Conservation (phyloP, 2,113 vertebrate genomes). For the Acrocephalus kingi region DNA sequence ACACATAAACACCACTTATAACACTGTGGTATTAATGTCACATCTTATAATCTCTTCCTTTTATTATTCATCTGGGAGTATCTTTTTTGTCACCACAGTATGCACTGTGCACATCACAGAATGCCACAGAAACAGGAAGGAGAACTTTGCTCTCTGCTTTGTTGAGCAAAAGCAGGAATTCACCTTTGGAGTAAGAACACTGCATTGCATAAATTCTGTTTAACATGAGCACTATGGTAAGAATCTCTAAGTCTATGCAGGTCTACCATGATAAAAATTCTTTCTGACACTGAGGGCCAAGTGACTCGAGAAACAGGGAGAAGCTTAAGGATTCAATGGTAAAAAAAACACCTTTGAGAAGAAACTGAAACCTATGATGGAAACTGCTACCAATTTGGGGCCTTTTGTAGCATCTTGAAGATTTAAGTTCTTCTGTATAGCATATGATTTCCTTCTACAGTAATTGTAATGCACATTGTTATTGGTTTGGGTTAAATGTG, state of each 20-base stretch:
- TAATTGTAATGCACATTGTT: background rate
- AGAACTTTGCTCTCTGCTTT: background rate
- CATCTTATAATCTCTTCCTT: background rate
- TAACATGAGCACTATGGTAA: background rate
- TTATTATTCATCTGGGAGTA: background rate
- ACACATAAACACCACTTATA: background rate
- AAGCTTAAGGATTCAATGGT: background rate
- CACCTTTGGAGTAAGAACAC: background rate
- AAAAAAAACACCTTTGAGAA: background rate
- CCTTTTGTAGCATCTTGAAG: background rate
- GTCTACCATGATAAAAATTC: background rate
- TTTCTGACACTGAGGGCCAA: background rate
- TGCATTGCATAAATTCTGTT: background rate
- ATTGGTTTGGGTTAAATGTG: background rate
- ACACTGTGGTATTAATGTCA: background rate
- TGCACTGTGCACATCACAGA: background rate
- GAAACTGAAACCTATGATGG: background rate
- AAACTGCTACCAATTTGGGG: background rate
- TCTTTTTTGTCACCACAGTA: background rate
- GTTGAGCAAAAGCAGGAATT: background rate
- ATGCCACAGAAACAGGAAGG: background rate
- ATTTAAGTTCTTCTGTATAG: background rate
- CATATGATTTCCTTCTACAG: background rate
- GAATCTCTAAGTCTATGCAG: background rate
- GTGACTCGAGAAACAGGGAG: background rate